A percentile compares a stretch with the other conserved stretches of the same genome.
Conservation (phyloP, 2,888 invertebrate genomes). For the Macaria liturata region DNA sequence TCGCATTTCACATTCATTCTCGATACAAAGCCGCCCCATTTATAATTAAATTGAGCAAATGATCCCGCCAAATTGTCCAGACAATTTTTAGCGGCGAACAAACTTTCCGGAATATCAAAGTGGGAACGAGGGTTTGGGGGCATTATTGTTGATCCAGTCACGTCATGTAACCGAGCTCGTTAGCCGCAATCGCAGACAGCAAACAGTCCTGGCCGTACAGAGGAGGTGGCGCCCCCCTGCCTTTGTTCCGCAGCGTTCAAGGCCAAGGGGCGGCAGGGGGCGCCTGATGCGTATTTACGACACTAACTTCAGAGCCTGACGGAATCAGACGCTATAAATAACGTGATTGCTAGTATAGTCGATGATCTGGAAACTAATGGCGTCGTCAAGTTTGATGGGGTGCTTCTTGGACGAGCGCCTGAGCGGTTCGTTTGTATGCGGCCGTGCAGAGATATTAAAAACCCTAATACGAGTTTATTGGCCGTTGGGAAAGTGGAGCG, state of each 20-base stretch:
- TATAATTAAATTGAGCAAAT: constrained; percentile 11
- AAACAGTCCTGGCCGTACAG: constrained; percentile 35
- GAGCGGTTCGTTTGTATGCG: constrained; percentile 9
- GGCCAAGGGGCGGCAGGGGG: constrained; percentile 40
- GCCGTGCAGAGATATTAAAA: constrained; percentile 10
- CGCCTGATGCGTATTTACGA: constrained; percentile 42
- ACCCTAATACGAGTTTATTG: constrained; percentile 22
- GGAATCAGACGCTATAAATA: constrained; percentile 39
- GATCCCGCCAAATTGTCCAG: constrained; percentile 13
- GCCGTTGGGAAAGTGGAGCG: constrained; percentile 15
- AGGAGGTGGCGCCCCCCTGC: constrained; percentile 46
- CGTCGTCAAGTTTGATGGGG: constrained; percentile 21
- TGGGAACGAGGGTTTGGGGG: constrained; percentile 22
- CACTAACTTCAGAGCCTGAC: constrained; percentile 37
- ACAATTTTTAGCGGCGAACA: constrained; percentile 18
- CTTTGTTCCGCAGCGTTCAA: constrained; percentile 59
- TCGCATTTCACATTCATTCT: constrained; percentile 1
- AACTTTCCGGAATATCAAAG: constrained; percentile 16
- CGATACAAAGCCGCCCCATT: constrained; percentile 2
- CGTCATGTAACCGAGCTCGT: constrained; percentile 34
- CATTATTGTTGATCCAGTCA: constrained; percentile 33
- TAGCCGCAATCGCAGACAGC: constrained; percentile 35
- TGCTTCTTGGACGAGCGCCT: constrained; percentile 13
- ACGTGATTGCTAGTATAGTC: constrained; percentile 26
- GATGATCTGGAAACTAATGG: constrained; percentile 25